phyloP scores from a whole-genome alignment of 2,113 vertebrate genomes.

The Perognathus longimembris region DNA sequence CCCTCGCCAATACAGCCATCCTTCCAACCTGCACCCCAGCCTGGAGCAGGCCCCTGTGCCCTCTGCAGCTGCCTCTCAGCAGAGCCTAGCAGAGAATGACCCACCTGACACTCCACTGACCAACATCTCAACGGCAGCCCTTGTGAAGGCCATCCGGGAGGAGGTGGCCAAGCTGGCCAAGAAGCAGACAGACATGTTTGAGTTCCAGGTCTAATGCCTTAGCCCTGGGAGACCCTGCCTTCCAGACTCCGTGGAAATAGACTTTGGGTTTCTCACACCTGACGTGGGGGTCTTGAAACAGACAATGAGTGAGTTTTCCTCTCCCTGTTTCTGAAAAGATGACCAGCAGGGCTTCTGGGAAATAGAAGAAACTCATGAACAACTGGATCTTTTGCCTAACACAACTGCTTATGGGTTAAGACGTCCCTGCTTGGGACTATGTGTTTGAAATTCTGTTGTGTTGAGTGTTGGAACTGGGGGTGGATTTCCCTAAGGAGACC shows the following conservation, averaged over 20 bases:
- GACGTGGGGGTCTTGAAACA: slow-evolving; percentile 28
- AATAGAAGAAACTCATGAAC: slow-evolving; percentile 47
- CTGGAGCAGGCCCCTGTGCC: slow-evolving; percentile 89
- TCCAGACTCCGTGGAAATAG: not conserved
- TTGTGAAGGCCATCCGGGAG: slow-evolving; percentile 97
- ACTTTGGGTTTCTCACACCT: slow-evolving; percentile 44
- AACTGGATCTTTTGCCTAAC: slow-evolving; percentile 37
- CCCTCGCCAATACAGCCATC: slow-evolving; percentile 93
- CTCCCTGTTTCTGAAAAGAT: slow-evolving; percentile 59
- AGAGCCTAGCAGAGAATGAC: slow-evolving; percentile 92
- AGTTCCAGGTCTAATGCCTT: slow-evolving; percentile 92
- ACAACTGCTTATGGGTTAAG: slow-evolving; percentile 55
- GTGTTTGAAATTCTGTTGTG: slow-evolving; percentile 35
- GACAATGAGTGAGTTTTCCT: slow-evolving; percentile 36
- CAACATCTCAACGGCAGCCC: slow-evolving; percentile 96
- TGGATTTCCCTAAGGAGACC: slow-evolving; percentile 66
- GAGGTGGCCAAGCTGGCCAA: slow-evolving; percentile 98
- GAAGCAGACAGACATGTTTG: slow-evolving; percentile 98
- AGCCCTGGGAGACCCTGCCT: not conserved
- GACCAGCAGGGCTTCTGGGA: slow-evolving; percentile 36
- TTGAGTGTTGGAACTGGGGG: slow-evolving; percentile 60
- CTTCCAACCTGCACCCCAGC: slow-evolving; percentile 85
- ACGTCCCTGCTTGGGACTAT: slow-evolving; percentile 66
- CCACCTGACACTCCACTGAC: slow-evolving; percentile 90
- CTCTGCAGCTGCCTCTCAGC: slow-evolving; percentile 90